phyloP scores from a whole-genome alignment of 2,113 vertebrate genomes.

The Macquaria australasica region DNA sequence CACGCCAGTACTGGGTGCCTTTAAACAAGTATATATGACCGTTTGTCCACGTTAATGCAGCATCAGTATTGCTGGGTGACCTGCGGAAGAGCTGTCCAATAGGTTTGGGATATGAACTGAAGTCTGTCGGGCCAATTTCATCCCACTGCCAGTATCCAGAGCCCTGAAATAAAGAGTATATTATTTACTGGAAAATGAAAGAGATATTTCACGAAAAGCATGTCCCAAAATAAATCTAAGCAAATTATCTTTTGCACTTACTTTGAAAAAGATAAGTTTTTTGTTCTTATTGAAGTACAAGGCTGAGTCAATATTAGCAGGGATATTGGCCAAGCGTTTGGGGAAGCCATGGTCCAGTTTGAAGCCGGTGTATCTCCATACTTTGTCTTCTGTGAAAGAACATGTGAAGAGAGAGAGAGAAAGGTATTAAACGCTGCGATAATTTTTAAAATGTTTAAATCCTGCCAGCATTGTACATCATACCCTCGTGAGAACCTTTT shows the following conservation, averaged over 20 bases:
- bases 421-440: background rate
- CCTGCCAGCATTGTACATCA: background rate
- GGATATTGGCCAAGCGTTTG: slow-evolving; percentile 80
- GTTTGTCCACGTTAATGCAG: slow-evolving; percentile 84
- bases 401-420: background rate
- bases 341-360: slow-evolving; percentile 86
- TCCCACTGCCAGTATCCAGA: slow-evolving; percentile 89
- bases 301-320: slow-evolving; percentile 86
- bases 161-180: slow-evolving; percentile 56
- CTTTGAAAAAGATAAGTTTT: slow-evolving; percentile 89
- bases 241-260: slow-evolving; percentile 54
- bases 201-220: background rate
- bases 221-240: background rate
- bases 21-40: slow-evolving; percentile 86
- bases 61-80: slow-evolving; percentile 77
- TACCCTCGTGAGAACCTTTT: background rate
- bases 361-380: slow-evolving; percentile 88
- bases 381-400: slow-evolving; percentile 80
- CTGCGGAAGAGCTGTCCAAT: slow-evolving; percentile 81
- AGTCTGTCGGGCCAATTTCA: slow-evolving; percentile 79
- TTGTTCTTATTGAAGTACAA: slow-evolving; percentile 84
- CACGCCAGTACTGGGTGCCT: slow-evolving; percentile 83
- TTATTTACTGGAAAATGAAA: background rate
- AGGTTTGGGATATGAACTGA: slow-evolving; percentile 82
- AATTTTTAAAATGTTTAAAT: background rate